Conservation (phyloP, 2,797 vertebrate species). For the Trematomus bernacchii region DNA sequence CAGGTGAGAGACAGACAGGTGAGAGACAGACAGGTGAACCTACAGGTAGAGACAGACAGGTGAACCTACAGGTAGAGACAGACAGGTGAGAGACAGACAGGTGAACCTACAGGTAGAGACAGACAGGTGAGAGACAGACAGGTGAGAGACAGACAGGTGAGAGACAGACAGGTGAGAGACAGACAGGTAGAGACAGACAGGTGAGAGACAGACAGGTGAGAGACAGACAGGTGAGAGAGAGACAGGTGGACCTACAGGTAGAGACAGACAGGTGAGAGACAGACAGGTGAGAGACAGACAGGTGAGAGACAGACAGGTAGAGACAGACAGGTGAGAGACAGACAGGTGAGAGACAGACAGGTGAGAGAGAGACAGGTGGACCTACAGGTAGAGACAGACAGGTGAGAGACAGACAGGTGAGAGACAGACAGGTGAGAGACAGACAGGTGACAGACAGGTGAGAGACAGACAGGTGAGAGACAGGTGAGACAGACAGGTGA, state of each 20-base stretch:
- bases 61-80: too few species aligned
- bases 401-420: background rate
- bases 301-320: background rate
- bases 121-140: constrained; percentile 6
- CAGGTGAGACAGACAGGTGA: background rate
- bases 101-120: background rate
- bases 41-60: too few species aligned
- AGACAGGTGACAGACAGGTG: constrained; percentile 1
- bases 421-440: background rate
- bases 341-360: too few species aligned
- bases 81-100: too few species aligned
- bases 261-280: background rate
- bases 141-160: too few species aligned
- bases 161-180: background rate
- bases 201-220: background rate
- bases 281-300: constrained; percentile 6
- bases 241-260: too few species aligned
- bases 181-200: constrained; percentile 5
- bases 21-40: too few species aligned
- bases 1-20: too few species aligned
- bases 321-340: background rate
- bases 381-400: constrained; percentile 3
- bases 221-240: background rate
- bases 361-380: background rate
- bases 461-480: background rate